Evolutionary conservation across 1,140 invertebrate genomes (phyloP).

Genomic region (Drosophila carrolli): DNA sequence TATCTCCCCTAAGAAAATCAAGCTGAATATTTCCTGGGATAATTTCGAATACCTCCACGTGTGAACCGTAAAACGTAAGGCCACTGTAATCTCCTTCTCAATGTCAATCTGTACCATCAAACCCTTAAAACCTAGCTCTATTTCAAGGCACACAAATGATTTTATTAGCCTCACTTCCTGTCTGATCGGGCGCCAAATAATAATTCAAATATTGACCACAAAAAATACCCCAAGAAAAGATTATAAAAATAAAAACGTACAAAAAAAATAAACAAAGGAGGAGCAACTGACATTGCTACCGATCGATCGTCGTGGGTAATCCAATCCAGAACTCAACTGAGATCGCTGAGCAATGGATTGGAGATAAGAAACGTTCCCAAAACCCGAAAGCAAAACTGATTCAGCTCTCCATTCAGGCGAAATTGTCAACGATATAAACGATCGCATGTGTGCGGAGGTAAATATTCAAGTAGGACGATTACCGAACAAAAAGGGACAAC

Average conservation of each 20-base stretch:
- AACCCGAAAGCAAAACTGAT: slow-evolving; percentile 43
- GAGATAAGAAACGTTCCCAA: slow-evolving; percentile 33
- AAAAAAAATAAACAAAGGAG: slow-evolving; percentile 69
- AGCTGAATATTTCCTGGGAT: slow-evolving; percentile 20
- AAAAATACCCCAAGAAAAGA: slow-evolving; percentile 6
- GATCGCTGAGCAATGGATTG: slow-evolving; percentile 43
- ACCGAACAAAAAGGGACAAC: slow-evolving; percentile 50
- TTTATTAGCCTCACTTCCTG: slow-evolving; percentile 68
- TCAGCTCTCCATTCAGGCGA: slow-evolving; percentile 68
- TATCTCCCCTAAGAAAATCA: slow-evolving; percentile 12
- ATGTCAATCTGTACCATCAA: slow-evolving; percentile 22
- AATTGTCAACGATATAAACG: slow-evolving; percentile 64
- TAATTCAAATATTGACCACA: slow-evolving; percentile 59
- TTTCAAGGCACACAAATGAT: slow-evolving; percentile 14
- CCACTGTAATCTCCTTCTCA: background rate
- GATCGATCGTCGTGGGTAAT: slow-evolving; percentile 55
- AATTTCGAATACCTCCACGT: slow-evolving; percentile 36
- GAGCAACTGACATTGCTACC: slow-evolving; percentile 63
- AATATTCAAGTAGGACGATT: slow-evolving; percentile 54
- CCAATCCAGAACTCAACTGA: slow-evolving; percentile 63
- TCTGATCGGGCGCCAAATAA: slow-evolving; percentile 54
- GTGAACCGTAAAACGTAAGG: slow-evolving; percentile 45
- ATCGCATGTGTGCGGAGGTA: slow-evolving; percentile 38
- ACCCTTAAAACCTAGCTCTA: slow-evolving; percentile 2
- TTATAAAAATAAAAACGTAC: slow-evolving; percentile 21